Evolutionary conservation across 2,797 vertebrate genomes (phyloP).

Genomic region (Benthosema pterotum): DNA sequence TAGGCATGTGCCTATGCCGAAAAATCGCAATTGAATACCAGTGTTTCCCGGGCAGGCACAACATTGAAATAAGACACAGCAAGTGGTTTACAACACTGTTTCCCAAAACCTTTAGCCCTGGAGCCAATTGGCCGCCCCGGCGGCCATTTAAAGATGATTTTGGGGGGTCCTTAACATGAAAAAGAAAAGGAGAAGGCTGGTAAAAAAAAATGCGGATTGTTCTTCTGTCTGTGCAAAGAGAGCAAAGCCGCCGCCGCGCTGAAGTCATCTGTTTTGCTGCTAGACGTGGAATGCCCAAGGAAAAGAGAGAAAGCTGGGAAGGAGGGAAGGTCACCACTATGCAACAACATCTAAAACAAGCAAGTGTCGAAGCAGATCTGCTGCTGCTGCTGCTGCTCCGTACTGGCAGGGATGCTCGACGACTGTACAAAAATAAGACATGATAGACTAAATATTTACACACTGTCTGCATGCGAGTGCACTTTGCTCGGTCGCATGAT

Average conservation of each 20-base stretch:
- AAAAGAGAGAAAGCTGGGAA: conserved; percentile 21
- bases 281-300: conserved; percentile 40
- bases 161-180: too few relatives aligned
- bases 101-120: too few relatives aligned
- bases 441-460: conserved; percentile 59
- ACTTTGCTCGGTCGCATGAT: not conserved
- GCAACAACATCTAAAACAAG: conserved; percentile 4
- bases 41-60: too few relatives aligned
- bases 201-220: conserved; percentile 5
- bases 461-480: conserved; percentile 36
- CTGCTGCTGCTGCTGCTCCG: not conserved
- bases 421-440: conserved; percentile 27
- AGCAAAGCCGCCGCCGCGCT: conserved; percentile 15
- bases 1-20: too few relatives aligned
- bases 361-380: not conserved
- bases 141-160: too few relatives aligned
- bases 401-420: conserved; percentile 16
- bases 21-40: too few relatives aligned
- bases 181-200: too few relatives aligned
- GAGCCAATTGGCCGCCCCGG: too few relatives aligned
- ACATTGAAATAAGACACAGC: too few relatives aligned
- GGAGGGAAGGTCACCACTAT: conserved; percentile 2
- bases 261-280: conserved; percentile 57
- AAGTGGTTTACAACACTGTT: too few relatives aligned
- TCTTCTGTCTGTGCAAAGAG: conserved; percentile 21